Percentiles rank a stretch among this genome's conserved stretches.
Evolutionary conservation across 2,113 vertebrate species (phyloP).

Genomic region (Cebus imitator): DNA sequence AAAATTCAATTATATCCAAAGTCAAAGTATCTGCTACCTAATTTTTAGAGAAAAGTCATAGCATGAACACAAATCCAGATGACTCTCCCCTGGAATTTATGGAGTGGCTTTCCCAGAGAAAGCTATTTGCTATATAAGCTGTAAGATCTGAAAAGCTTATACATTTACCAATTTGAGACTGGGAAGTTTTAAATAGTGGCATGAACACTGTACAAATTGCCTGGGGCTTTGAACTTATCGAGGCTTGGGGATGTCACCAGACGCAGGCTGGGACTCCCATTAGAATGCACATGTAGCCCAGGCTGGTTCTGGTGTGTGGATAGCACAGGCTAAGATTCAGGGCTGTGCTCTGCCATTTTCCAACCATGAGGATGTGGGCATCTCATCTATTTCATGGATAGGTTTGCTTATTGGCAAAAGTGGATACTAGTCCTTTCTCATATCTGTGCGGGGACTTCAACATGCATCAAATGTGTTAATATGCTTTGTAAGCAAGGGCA

Average conservation of each 20-base stretch:
- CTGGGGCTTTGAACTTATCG: not conserved
- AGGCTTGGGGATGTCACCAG: not conserved
- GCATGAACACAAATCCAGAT: not conserved
- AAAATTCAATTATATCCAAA: not conserved
- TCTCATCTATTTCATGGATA: not conserved
- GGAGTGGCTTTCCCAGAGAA: not conserved
- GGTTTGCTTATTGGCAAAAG: not conserved
- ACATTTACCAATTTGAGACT: not conserved
- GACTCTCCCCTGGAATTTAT: not conserved
- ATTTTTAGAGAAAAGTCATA: not conserved
- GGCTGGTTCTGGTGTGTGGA: fast-evolving
- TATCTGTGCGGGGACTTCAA: not conserved
- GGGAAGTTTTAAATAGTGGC: not conserved
- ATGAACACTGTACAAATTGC: not conserved
- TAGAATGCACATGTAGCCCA: no score
- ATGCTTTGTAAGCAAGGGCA: not conserved
- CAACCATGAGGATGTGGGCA: fast-evolving
- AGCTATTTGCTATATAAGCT: not conserved
- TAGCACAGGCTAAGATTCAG: not conserved
- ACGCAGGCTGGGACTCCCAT: fast-evolving
- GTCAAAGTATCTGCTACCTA: not conserved
- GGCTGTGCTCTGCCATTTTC: not conserved
- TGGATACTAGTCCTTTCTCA: not conserved
- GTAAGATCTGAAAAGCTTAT: not conserved
- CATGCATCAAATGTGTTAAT: not conserved